phyloP scores from a whole-genome alignment of 2,113 vertebrate genomes.

The Notarius quadriscutis region DNA sequence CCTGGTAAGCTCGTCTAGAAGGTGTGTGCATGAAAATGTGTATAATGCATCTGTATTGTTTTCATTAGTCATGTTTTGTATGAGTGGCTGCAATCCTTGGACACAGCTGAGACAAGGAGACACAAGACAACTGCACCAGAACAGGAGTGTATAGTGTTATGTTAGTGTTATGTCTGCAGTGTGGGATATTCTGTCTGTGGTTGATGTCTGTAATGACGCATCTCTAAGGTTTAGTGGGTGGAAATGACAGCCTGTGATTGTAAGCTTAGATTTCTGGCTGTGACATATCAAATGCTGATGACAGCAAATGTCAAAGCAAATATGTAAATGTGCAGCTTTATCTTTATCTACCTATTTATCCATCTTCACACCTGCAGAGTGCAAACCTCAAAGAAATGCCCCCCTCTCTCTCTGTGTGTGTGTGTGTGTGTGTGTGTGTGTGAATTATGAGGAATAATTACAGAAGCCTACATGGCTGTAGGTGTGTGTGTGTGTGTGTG shows the following conservation, averaged over 20 bases:
- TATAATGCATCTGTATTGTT: neutral
- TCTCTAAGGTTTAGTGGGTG: neutral
- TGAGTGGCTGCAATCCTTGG: neutral
- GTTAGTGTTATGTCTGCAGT: neutral
- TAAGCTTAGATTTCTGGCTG: neutral
- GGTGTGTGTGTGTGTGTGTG: neutral
- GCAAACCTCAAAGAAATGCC: neutral
- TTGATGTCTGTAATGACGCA: conserved; percentile 16
- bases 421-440: neutral
- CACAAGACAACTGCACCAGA: neutral
- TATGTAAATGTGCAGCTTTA: neutral
- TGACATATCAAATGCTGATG: neutral
- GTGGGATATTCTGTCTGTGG: neutral
- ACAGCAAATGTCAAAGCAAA: neutral
- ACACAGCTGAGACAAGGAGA: neutral
- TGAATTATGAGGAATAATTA: neutral
- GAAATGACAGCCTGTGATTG: neutral
- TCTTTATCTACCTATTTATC: neutral
- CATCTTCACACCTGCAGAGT: neutral
- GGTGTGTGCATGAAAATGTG: neutral
- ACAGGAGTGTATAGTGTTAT: neutral
- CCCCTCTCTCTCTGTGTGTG: neutral
- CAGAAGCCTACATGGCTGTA: neutral
- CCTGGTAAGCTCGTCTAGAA: conserved; percentile 1
- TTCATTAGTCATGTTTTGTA: conserved; percentile 17